Base-by-base conservation (phyloP, 2,888 invertebrate species). In the Cephus rjabovi region DNA sequence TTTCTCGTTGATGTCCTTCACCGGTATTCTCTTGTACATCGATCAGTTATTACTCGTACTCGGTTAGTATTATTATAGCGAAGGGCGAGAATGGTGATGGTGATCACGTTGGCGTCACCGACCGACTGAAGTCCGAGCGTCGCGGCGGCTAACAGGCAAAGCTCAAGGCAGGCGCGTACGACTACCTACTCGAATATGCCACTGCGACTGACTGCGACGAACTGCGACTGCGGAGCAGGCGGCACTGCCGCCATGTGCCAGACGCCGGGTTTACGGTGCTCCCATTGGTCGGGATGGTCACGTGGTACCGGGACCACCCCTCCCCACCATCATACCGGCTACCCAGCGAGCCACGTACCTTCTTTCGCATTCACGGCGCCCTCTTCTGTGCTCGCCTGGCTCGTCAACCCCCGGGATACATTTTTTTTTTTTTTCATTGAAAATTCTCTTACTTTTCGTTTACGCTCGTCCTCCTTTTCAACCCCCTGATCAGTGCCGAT, bases 81-180 rank as follows among this genome's bases (percentile, higher is more conserved):
- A 90, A 87, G 87, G 87, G 83, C 80, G 83, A 87, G 83, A 86
- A 87, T 87, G 87, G 69, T 73, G 78, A 78, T 78, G 78, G 76
- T 78, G 85, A 86, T 85, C 84, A 82, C 85, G 81, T 82, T 76
- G 78, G 85, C 85, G 84, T 83, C 86, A 87, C 87, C 87, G 86
- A 84, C 82, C 87, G 92, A 93, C 92, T 92, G 90, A 92, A 87
- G 87, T 84, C 85, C 83, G 83, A 83, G 84, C 85, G 85, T 86
- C 84, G 85, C 85, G 82, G 80, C 82, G 83, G 82, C 79, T 79
- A 82, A 89, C 91, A 91, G 91, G 90, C 81, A 35, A 74, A 74
- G 34, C 74, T 74, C 35, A 35, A 92, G 92, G 89, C 91, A 89
- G 86, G 93, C 93, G 93, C 92, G 92, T 92, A 92, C 84, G 86